These are phyloP conservation scores for Taenioides sp. DNA, from an alignment of 2,797 vertebrate genomes.

Conservation along the genomic window DNA sequence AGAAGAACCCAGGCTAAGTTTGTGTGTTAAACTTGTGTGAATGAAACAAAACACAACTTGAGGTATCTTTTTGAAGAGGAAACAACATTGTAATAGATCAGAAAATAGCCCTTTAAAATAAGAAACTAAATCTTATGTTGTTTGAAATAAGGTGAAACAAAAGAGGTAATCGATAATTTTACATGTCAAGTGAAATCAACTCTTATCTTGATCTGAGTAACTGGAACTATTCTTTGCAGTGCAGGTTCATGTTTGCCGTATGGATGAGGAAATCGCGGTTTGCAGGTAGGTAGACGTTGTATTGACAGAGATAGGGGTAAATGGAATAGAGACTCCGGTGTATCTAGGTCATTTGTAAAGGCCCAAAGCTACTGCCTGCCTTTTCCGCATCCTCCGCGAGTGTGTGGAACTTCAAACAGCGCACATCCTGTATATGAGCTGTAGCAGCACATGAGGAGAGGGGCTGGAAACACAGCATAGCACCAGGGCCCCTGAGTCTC, in stretches of 20 bases:
- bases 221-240: no score
- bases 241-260: constrained; percentile 48
- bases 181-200: no score
- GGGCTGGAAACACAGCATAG: constrained; percentile 43
- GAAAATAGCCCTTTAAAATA: no score
- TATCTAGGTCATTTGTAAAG: constrained; percentile 77
- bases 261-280: constrained; percentile 57
- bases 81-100: no score
- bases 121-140: no score
- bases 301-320: constrained; percentile 68
- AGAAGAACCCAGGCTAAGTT: no score
- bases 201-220: no score
- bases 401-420: constrained; percentile 73
- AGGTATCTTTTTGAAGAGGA: no score
- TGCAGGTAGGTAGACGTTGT: constrained; percentile 54
- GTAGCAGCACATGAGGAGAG: constrained; percentile 49
- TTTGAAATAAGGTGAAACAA: no score
- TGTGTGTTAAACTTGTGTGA: no score
- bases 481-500: constrained; percentile 49
- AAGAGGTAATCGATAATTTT: no score
- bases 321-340: constrained; percentile 65
- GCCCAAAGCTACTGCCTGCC: constrained; percentile 74
- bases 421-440: constrained; percentile 65
- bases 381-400: constrained; percentile 65
- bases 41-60: no score